Conservation (phyloP, 2,797 vertebrate genomes). For the Meriones psammophilus region DNA sequence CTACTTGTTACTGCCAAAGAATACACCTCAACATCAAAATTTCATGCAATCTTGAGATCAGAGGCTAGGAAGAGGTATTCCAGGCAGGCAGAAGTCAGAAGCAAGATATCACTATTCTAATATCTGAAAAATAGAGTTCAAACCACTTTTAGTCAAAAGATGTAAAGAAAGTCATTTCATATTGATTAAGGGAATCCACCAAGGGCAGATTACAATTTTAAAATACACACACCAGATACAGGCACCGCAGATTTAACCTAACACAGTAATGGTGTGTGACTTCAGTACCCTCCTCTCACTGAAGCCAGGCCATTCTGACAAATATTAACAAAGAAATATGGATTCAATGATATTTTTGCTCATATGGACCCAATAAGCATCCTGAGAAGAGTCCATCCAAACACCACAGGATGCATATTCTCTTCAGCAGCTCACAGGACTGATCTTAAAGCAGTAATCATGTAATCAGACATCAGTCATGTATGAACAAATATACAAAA, state of each 20-base stretch:
- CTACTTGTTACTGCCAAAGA: neutral
- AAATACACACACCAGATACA: neutral
- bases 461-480: neutral
- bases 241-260: neutral
- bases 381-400: neutral
- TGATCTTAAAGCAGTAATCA: neutral
- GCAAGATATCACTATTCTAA: neutral
- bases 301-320: neutral
- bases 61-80: neutral
- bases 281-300: neutral
- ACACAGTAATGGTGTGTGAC: too few species aligned
- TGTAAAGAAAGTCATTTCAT: neutral
- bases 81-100: neutral
- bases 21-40: neutral
- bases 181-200: neutral
- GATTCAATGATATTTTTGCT: neutral
- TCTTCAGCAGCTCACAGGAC: neutral
- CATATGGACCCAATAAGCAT: neutral
- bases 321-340: neutral
- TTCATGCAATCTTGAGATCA: neutral
- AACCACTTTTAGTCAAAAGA: neutral
- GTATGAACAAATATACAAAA: neutral
- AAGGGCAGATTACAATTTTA: neutral
- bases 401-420: neutral
- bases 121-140: neutral